A percentile compares a stretch with the other conserved stretches of the same genome.
Conservation (phyloP, 1,140 invertebrate genomes). For the Sitophilus oryzae region DNA sequence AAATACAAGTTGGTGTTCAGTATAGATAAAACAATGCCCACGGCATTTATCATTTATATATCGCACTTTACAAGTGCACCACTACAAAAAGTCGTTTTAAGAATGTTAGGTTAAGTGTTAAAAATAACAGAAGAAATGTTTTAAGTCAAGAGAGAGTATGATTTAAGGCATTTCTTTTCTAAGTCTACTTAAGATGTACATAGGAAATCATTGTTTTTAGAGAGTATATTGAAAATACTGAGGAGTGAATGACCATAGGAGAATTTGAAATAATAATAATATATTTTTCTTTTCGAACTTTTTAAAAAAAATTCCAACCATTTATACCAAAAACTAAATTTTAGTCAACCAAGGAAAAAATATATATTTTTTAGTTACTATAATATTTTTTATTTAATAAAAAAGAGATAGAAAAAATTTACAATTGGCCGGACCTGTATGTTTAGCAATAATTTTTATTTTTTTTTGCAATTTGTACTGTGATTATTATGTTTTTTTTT, state of each 20-base stretch:
- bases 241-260: slow-evolving; percentile 29
- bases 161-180: slow-evolving; percentile 1
- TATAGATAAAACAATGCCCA: slow-evolving; percentile 34
- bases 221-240: slow-evolving; percentile 23
- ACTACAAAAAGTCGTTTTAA: slow-evolving; percentile 36
- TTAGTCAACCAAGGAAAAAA: too few species aligned
- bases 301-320: slow-evolving; percentile 7
- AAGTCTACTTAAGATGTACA: slow-evolving; percentile 28
- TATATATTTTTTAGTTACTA: too few species aligned
- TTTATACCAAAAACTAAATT: too few species aligned
- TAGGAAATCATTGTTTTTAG: slow-evolving; percentile 30
- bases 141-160: slow-evolving; percentile 15
- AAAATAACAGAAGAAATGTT: slow-evolving; percentile 19
- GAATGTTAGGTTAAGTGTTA: slow-evolving; percentile 39
- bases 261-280: slow-evolving; percentile 26
- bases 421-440: slow-evolving; percentile 20
- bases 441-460: slow-evolving; percentile 24
- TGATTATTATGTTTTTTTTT: slow-evolving; percentile 20
- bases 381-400: too few species aligned
- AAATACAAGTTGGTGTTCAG: slow-evolving; percentile 37
- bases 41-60: slow-evolving; percentile 35
- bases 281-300: slow-evolving; percentile 11
- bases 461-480: slow-evolving; percentile 18
- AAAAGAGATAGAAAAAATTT: too few species aligned
- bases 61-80: slow-evolving; percentile 40